Evolutionary conservation across 2,113 vertebrate species (phyloP).

Genomic region (Heptranchias perlo): DNA sequence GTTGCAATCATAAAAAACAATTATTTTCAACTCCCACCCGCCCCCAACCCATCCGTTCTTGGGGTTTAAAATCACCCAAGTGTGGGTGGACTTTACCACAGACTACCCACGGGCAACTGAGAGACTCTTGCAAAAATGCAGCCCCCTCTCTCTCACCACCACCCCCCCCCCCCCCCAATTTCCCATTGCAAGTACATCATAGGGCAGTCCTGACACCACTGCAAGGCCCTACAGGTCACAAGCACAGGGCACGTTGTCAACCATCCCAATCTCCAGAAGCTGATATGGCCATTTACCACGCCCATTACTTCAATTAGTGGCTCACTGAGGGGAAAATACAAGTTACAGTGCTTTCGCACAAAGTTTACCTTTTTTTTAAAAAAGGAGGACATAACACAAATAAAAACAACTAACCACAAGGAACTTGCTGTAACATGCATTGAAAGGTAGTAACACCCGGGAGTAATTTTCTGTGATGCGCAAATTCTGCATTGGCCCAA

Average conservation of each 20-base stretch:
- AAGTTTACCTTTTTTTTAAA: neutral
- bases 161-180: no score
- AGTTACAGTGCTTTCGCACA: no score
- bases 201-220: neutral
- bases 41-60: no score
- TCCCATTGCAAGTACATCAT: neutral
- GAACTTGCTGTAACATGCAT: neutral
- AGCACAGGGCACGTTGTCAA: neutral
- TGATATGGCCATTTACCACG: neutral
- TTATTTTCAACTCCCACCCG: no score
- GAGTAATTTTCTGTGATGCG: neutral
- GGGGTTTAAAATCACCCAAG: no score
- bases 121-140: neutral
- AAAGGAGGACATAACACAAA: neutral
- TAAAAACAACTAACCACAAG: neutral
- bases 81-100: neutral
- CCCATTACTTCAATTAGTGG: neutral
- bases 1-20: no score
- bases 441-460: neutral
- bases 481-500: neutral
- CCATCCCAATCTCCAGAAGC: neutral
- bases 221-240: no score
- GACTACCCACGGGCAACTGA: neutral
- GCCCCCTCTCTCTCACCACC: no score
- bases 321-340: neutral